phyloP scores from a whole-genome alignment of 2,113 vertebrate genomes.

The Microcebus lehilahytsara region DNA sequence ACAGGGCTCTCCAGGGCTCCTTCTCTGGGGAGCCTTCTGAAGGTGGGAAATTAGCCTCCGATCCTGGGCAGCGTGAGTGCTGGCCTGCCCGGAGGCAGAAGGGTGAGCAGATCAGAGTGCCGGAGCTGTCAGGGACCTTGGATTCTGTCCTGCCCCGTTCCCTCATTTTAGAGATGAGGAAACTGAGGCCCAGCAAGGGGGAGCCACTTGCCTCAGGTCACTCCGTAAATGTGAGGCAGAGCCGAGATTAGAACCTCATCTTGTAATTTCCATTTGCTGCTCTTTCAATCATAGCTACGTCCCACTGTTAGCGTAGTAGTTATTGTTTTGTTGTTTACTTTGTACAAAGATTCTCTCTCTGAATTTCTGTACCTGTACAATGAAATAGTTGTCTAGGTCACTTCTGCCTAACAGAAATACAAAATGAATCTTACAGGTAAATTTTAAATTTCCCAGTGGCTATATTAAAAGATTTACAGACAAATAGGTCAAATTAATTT shows the following conservation, averaged over 20 bases:
- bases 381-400: neutral
- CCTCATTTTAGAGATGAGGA: neutral
- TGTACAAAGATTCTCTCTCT: neutral
- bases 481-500: neutral
- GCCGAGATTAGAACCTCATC: neutral
- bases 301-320: accelerated
- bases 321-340: neutral
- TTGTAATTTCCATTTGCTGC: neutral
- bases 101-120: neutral
- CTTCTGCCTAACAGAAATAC: neutral
- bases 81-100: neutral
- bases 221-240: neutral
- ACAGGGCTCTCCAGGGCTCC: neutral
- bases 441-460: neutral
- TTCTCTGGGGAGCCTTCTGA: slow-evolving; percentile 8
- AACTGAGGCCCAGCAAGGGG: neutral
- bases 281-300: neutral
- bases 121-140: neutral
- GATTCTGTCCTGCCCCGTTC: too few species aligned
- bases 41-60: neutral
- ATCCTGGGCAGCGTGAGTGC: neutral
- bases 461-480: neutral
- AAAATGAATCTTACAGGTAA: neutral
- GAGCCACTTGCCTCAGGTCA: neutral
- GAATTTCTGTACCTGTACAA: neutral